Base-by-base conservation (phyloP, 64 coral and sea anemone genomes). In the Montipora foliosa region DNA sequence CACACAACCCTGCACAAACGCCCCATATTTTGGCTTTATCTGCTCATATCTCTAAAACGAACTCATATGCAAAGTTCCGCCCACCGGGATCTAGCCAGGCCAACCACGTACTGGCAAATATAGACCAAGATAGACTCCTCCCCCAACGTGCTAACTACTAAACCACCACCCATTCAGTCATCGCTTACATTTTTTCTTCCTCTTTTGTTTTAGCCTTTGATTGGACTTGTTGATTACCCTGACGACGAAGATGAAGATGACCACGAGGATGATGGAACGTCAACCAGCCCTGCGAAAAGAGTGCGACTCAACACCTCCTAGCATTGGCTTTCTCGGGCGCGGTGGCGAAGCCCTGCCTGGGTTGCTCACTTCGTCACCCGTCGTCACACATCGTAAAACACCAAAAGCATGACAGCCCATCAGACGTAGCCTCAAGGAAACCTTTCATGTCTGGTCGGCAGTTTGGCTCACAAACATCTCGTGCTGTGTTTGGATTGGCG, bases 181-280 rank as follows among this genome's bases (percentile, higher is more conserved):
- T 8, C 22, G 15, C 44, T 49, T 64, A 53, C 12, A 48, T 77
- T 58, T 86, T 86, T 37, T 15, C 47, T 79, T 44, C 76, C 11
- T 37, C 1, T 57, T 57, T 57, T 57, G 6, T 57, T 57, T 57
- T 57, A 98, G 93, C 87, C 93, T 49, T 78, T 98, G 21, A 88
- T 98, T 88, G 94, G 91, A 50, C 83, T 98, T 67, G 97, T 98
- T 5, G 97, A 98, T 84, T 98, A 98, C 70, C 97, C 97, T 14
- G 95, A 94, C 64, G 97, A 98, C 48, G 97, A 98, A 53, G 97
- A 98, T 8, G 97, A 98, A 8, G 97, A 98, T 12, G 61, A 64
- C 14, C 61, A 14, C 6, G 97, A 98, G 4, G 97, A 98, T 19
- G 94, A 95, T 57, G 77, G 70, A 17, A 84, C 89, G 16, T 75